Evolutionary conservation across 1,140 invertebrate species (phyloP).

Genomic region (Samia ricini): DNA sequence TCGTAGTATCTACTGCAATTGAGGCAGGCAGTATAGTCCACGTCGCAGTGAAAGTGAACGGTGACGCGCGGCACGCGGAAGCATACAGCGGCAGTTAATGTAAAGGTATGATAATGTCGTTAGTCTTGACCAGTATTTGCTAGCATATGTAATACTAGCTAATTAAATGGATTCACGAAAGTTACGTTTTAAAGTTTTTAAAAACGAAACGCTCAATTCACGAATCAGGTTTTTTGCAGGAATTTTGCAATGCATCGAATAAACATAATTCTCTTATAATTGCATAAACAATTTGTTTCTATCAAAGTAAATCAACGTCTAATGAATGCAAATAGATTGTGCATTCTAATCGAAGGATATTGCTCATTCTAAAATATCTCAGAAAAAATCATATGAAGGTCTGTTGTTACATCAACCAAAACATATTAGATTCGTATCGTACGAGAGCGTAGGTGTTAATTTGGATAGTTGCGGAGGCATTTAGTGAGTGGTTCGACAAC

Average conservation of each 20-base stretch:
- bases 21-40: slow-evolving; percentile 31
- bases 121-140: slow-evolving; percentile 30
- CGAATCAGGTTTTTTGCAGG: no score
- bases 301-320: no score
- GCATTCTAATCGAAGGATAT: no score
- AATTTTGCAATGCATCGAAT: no score
- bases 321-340: no score
- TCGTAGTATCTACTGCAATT: slow-evolving; percentile 25
- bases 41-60: slow-evolving; percentile 64
- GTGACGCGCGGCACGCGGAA: slow-evolving; percentile 58
- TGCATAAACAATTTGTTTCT: no score
- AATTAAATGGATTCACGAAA: no score
- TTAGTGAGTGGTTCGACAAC: neutral
- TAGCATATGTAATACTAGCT: slow-evolving; percentile 25
- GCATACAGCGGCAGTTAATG: slow-evolving; percentile 49
- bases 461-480: neutral
- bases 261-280: no score
- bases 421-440: slow-evolving; percentile 9
- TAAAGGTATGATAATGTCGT: slow-evolving; percentile 53
- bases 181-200: no score
- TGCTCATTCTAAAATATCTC: no score
- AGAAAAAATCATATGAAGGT: neutral
- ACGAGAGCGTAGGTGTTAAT: neutral
- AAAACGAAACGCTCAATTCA: no score
- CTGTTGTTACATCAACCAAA: slow-evolving; percentile 19